Evolutionary conservation across 2,797 vertebrate genomes (phyloP), one percentile per base, ranked within the genome.

Genomic region (Paguma larvata): DNA sequence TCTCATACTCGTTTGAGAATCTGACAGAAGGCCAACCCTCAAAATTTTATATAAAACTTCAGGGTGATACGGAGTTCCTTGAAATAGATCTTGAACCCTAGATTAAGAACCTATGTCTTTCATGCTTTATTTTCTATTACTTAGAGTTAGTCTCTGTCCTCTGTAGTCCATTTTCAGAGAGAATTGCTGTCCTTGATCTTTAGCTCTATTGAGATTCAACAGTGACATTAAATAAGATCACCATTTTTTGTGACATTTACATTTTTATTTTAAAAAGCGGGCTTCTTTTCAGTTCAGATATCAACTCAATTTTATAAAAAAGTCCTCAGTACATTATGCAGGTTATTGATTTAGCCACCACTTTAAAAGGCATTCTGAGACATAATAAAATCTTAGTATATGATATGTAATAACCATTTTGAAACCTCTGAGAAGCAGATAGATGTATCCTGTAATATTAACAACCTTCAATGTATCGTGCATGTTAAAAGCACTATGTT

Each of bases 241-340:
- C 15, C 3, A 67, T 38, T 53, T 94, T 86, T 79, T 91, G 41
- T 95, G 70, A 89, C 25, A 65, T 56, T n/a, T 77, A 56, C 77
- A 73, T 16, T 92, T 79, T 88, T 82, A 46, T 77, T 4, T 83
- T 65, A 79, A 94, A 94, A 92, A 18, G 13, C 56, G n/a, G 19
- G 34, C 16, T 84, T 85, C 38, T 91, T 95, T 93, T 80, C 72
- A 89, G 25, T 83, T 92, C 16, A 91, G 48, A 41, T 27, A 0
- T 84, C 77, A 94, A 10, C 62, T 95, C 21, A 68, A 1, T 87
- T 95, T 92, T 91, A 90, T 91, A 5, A 56, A 62, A 83, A 95
- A 75, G 38, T 73, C 70, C 7, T 72, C 21, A 84, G 34, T 25
- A 94, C 41, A 34, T 92, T 62, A 63, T 68, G 56, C 72, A n/a